phyloP scores from a whole-genome alignment of 1,140 invertebrate species.

The Lerema accius region DNA sequence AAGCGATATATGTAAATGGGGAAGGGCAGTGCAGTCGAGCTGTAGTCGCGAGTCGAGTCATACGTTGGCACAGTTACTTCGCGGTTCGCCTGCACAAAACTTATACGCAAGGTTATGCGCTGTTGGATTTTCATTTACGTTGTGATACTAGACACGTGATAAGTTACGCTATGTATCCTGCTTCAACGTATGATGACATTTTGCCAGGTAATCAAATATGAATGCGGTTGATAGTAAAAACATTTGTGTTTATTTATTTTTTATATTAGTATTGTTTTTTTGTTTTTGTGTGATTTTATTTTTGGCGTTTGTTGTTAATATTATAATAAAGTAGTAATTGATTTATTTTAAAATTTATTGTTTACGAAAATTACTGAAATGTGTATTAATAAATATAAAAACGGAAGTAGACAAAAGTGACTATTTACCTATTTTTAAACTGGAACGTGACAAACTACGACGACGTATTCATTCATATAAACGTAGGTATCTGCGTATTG shows the following conservation, averaged over 20 bases:
- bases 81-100: constrained; percentile 48
- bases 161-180: constrained; percentile 67
- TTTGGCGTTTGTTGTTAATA: neutral
- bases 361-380: too few species aligned
- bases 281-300: neutral
- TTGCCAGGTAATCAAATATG: constrained; percentile 58
- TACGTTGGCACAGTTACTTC: constrained; percentile 54
- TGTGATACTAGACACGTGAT: constrained; percentile 33
- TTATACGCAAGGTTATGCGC: constrained; percentile 42
- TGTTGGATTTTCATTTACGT: constrained; percentile 36
- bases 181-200: constrained; percentile 61
- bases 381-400: too few species aligned
- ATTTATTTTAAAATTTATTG: too few species aligned
- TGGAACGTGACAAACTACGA: neutral
- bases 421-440: neutral
- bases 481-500: too few species aligned
- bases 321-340: neutral
- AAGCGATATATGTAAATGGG: constrained; percentile 78
- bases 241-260: constrained; percentile 16
- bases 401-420: too few species aligned
- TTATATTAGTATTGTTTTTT: constrained; percentile 13
- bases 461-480: neutral
- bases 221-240: neutral
- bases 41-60: constrained; percentile 45
- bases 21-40: constrained; percentile 75